Base-by-base conservation (phyloP, 2,797 vertebrate species). In the Gymnoscopelus microlampas region DNA sequence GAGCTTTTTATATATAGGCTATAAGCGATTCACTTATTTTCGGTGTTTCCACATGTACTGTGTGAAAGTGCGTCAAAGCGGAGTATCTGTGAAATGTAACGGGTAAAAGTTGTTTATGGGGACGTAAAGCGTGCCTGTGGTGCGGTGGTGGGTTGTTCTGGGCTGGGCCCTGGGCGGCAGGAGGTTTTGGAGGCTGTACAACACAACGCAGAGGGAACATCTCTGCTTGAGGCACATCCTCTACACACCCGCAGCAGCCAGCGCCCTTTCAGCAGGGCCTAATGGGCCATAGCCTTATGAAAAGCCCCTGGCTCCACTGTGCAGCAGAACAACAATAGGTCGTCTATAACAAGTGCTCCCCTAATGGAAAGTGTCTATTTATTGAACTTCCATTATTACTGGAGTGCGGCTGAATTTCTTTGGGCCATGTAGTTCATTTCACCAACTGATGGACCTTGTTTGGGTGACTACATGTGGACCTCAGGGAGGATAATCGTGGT, bases 301-400 rank as follows among this genome's bases (percentile, higher is more conserved):
- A 71, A 70, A 62, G 72, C 80, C 73, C 68, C 55, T 53, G 3
- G 82, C 74, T 66, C 23, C 53, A 74, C 26, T 29, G 3, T 60
- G 64, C 70, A 51, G 68, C 58, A 58, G 74, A 64, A 82, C 70
- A 82, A 80, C 78, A 89, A 70, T 55, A 49, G 23, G 66, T 47
- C 66, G 78, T 67, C 70, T 72, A 29, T 68, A 77, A 79, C 81
- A 83, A 84, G 77, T 78, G 73, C 44, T 76, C 47, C 53, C 63
- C 73, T 83, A 85, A 89, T 81, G 81, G 75, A 84, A 89, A 85
- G 84, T 74, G 77, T 85, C 66, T 86, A 81, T 79, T 83, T 78
- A 87, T 77, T 80, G 81, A 79, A 82, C 76, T 55, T 69, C 68
- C 53, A 61, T 83, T 83, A 80, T 82, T 73, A 60, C 66, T 64